Base-by-base conservation (phyloP, 2,113 vertebrate genomes). In the Sinocyclocheilus grahami region DNA sequence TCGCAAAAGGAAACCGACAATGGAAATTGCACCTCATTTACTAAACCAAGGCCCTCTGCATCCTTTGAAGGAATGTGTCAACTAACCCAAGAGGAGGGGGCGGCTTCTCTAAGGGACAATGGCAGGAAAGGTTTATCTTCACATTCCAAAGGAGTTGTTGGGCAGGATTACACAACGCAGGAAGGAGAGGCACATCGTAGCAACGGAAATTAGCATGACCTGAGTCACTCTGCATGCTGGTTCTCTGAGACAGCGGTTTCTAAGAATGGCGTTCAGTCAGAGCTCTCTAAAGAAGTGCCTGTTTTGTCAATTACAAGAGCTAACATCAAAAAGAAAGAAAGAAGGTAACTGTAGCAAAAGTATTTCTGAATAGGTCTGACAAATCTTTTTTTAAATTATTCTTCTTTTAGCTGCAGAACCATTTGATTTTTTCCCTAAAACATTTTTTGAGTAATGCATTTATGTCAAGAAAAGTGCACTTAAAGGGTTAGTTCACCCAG, bases 71-170 rank as follows among this genome's bases (percentile, higher is more conserved):
- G 87, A 90, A 67, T 81, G 87, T 22, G 91, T 58, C 37, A 42
- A 24, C 82, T 87, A 87, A 89, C 62, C 33, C 37, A 78, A 48
- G 89, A n/a, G 82, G 78, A 42, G 46, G 30, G 79, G 85, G 84
- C 5, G 84, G 87, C 89, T 83, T 27, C 87, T 88, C 58, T 86
- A 69, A 53, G 55, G 88, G 75, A 94, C 94, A 95, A 94, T 93
- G 53, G 84, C 77, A 88, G 94, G 94, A 95, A 95, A 87, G 24
- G 74, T 86, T 93, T 90, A 92, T 90, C 78, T 89, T 65, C 87
- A 89, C 90, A 92, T 94, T 93, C 92, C 90, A 90, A 88, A 93
- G 86, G 62, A 88, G 82, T 13, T 87, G 86, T 88, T 86, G 85
- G 72, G 88, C 74, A 71, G 69, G 12, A 79, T 67, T 60, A 84